phyloP scores from a whole-genome alignment of 2,797 vertebrate species.

The Megalops cyprinoides region DNA sequence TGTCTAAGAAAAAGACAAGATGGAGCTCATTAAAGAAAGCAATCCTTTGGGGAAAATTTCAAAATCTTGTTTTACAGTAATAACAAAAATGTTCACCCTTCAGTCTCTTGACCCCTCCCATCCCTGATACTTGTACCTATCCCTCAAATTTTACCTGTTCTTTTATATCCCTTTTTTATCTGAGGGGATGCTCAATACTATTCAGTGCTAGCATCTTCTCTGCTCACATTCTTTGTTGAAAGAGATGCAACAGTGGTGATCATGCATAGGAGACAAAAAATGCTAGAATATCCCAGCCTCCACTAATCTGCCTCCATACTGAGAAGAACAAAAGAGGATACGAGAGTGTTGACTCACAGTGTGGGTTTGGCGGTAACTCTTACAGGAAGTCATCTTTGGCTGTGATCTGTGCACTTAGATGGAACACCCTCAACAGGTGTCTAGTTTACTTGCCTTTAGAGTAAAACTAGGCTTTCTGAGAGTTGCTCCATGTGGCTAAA shows the following conservation, averaged over 20 bases:
- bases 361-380: slow-evolving; percentile 7
- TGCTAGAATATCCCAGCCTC: slow-evolving; percentile 66
- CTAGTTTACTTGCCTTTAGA: not conserved
- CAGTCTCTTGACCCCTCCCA: not conserved
- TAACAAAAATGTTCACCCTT: too few species aligned
- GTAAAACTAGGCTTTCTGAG: not conserved
- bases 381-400: slow-evolving; percentile 11
- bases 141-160: not conserved
- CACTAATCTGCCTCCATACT: slow-evolving; percentile 57
- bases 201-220: slow-evolving; percentile 47
- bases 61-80: not conserved
- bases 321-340: slow-evolving; percentile 43
- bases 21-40: not conserved
- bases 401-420: not conserved
- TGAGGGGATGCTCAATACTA: slow-evolving; percentile 53
- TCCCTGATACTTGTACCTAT: not conserved
- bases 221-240: slow-evolving; percentile 49
- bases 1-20: not conserved
- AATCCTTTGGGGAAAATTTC: not conserved
- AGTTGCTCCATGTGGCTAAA: not conserved
- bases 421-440: not conserved
- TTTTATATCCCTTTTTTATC: not conserved
- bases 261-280: slow-evolving; percentile 40
- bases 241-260: slow-evolving; percentile 49
- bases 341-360: slow-evolving; percentile 67